Evolutionary conservation across 2,888 invertebrate genomes (phyloP).

Genomic region (Chymomyza procnemis): DNA sequence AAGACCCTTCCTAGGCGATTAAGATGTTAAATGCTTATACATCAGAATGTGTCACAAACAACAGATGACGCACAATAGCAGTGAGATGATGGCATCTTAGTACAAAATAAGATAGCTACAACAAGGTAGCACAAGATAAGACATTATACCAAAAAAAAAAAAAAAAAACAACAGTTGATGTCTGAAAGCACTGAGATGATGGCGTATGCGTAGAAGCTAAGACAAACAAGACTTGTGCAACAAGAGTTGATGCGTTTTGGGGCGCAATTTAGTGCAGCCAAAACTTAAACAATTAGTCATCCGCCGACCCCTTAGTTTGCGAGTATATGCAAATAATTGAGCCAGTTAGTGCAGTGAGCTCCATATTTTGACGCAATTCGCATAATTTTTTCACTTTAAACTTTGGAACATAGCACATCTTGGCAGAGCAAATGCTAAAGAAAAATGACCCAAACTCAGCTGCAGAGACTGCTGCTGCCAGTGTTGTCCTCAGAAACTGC

Average conservation of each 20-base stretch:
- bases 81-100: background rate
- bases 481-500: slow-evolving; percentile 44
- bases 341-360: background rate
- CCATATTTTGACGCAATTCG: slow-evolving; percentile 53
- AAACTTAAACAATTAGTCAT: background rate
- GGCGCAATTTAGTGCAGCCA: background rate
- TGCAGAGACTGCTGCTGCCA: slow-evolving; percentile 46
- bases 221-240: background rate
- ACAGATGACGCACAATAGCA: background rate
- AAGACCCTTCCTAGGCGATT: slow-evolving; percentile 1
- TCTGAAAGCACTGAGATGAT: background rate
- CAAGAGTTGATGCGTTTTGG: background rate
- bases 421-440: slow-evolving; percentile 22
- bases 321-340: background rate
- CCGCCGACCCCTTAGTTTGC: too few species aligned
- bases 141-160: background rate
- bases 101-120: too few species aligned
- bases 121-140: background rate
- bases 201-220: background rate
- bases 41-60: background rate
- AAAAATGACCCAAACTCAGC: slow-evolving; percentile 51
- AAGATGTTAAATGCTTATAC: slow-evolving; percentile 2
- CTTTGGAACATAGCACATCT: slow-evolving; percentile 2
- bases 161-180: background rate
- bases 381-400: slow-evolving; percentile 31